Conservation (phyloP, 2,797 vertebrate species). For the Oophaga sylvatica region DNA sequence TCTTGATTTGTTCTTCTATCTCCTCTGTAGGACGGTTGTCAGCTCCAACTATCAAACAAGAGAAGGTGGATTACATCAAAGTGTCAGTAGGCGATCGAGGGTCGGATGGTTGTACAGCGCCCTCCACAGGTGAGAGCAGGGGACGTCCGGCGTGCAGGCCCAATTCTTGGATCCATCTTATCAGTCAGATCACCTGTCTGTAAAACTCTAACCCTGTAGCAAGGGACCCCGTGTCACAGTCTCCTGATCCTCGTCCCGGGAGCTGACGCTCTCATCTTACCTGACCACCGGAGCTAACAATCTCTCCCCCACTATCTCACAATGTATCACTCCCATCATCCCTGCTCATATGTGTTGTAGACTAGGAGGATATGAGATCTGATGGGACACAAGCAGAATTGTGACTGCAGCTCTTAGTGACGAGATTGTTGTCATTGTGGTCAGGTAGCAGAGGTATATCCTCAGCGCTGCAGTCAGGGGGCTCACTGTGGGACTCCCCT, state of each 20-base stretch:
- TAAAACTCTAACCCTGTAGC: too few species aligned
- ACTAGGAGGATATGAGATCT: too few species aligned
- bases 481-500: background rate
- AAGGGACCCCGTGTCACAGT: too few species aligned
- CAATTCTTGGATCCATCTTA: too few species aligned
- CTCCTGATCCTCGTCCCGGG: too few species aligned
- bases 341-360: background rate
- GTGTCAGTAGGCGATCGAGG: background rate
- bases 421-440: background rate
- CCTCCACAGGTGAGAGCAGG: slow-evolving; percentile 26
- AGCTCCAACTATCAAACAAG: slow-evolving; percentile 21
- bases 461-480: background rate
- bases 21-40: slow-evolving; percentile 12
- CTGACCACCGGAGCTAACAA: too few species aligned
- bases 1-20: background rate
- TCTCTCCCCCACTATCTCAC: background rate
- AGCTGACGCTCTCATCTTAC: too few species aligned
- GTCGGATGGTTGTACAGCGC: background rate
- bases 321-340: background rate
- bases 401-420: too few species aligned
- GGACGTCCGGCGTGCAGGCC: too few species aligned
- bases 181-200: too few species aligned
- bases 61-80: slow-evolving; percentile 27
- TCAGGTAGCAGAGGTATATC: background rate
- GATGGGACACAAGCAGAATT: too few species aligned